Base-by-base conservation (phyloP, 2,888 invertebrate species). In the Diarsia rubi region DNA sequence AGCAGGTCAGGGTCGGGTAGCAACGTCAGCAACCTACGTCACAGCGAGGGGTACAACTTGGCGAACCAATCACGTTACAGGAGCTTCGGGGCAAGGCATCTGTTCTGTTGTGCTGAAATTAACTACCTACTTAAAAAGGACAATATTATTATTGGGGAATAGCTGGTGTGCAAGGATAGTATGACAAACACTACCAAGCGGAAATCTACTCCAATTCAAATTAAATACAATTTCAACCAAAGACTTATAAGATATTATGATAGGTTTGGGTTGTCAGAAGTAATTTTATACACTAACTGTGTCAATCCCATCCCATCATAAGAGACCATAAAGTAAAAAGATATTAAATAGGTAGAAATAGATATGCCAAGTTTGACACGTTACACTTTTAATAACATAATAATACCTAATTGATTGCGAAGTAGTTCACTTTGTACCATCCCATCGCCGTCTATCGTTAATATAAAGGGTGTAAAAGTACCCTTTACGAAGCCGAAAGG, bases 1-100 rank as follows among this genome's bases (percentile, higher is more conserved):
- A 44, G n/a, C 77, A 67, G 81, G 85, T 85, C 81, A 85, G 59
- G 85, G 81, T 69, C 82, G n/a, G 27, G 21, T 21, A 57, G n/a
- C 66, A 6, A 69, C 77, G 82, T 68, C 80, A 82, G 60, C 60
- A 21, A 45, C 16, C 78, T 82, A 83, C 79, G 81, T 80, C 79
- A 84, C 19, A 63, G 72, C 24, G 83, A 57, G 79, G 66, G 79
- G 73, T 79, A 57, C 84, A n/a, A 63, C 45, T 64, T 73, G 44
- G 52, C 57, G 42, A 79, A 47, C 79, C 79, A 79, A 79, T 79
- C 83, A 14, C 47, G 16, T 47, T 24, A 52, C 47, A 24, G 60
- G 60, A 82, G 60, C 60, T 77, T n/a, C 21, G 37, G 37, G 78
- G 60, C 78, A 47, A 78, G 62, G 62, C 42, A 62, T 31, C 37